Percentiles rank a stretch among this genome's conserved stretches.
These are phyloP conservation scores for Autographa gamma DNA, from an alignment of 2,888 invertebrate species.

Conservation along the genomic window DNA sequence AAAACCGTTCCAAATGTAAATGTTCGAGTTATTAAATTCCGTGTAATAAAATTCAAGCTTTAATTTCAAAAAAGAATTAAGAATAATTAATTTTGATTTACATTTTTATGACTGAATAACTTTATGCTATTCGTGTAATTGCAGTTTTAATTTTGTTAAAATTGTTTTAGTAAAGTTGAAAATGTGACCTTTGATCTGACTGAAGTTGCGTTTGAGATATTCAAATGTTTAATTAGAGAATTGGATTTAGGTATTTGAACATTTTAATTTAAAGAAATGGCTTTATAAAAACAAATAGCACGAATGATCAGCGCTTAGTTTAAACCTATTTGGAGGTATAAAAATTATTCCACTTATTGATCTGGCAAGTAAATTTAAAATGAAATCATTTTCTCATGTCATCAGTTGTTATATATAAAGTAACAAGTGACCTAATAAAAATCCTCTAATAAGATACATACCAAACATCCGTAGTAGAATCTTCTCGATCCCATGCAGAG, in stretches of 20 bases:
- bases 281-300: too few relatives aligned
- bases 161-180: slow-evolving; percentile 29
- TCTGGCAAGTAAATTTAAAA: too few relatives aligned
- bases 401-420: not conserved
- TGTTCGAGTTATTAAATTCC: too few relatives aligned
- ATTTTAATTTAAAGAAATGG: too few relatives aligned
- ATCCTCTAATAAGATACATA: slow-evolving; percentile 58
- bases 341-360: too few relatives aligned
- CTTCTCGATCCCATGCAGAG: slow-evolving; percentile 92
- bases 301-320: too few relatives aligned
- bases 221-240: slow-evolving; percentile 11
- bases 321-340: too few relatives aligned
- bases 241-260: not conserved
- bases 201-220: slow-evolving; percentile 23
- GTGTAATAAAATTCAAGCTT: slow-evolving; percentile 11
- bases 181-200: slow-evolving; percentile 34
- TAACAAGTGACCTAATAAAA: not conserved
- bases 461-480: slow-evolving; percentile 89
- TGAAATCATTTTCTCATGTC: too few relatives aligned
- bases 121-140: slow-evolving; percentile 30
- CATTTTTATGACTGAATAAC: slow-evolving; percentile 24
- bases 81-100: slow-evolving; percentile 30
- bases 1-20: too few relatives aligned
- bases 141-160: slow-evolving; percentile 41
- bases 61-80: slow-evolving; percentile 8